A percentile compares a stretch with the other conserved stretches of the same genome.
These are phyloP conservation scores for Malurus leucopterus DNA, from an alignment of 2,797 vertebrate species.

Conservation along the genomic window DNA sequence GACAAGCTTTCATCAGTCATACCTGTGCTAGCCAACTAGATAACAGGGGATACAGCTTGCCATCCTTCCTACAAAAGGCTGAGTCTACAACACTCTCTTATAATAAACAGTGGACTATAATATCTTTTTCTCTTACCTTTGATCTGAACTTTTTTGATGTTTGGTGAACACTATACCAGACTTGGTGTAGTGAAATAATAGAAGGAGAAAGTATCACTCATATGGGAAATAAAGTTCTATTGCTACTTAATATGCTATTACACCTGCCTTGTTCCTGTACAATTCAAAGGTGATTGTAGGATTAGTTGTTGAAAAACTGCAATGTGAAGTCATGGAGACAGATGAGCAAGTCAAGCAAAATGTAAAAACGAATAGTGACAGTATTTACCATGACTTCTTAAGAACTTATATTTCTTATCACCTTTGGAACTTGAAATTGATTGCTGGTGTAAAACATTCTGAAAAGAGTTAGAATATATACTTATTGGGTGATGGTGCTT, in stretches of 20 bases:
- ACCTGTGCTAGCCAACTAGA: background rate
- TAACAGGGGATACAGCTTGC: background rate
- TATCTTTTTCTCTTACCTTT: background rate
- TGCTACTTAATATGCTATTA: background rate
- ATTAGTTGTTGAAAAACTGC: background rate
- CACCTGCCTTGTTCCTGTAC: background rate
- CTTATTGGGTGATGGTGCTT: background rate
- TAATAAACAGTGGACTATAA: background rate
- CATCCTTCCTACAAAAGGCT: background rate
- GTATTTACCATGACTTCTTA: background rate
- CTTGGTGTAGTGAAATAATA: background rate
- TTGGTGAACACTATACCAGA: background rate
- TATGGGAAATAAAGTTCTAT: rapidly evolving
- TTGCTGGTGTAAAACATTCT: background rate
- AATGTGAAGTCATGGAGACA: background rate
- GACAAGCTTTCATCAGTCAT: background rate
- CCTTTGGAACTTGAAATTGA: background rate
- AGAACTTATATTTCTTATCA: background rate
- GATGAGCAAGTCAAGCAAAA: background rate
- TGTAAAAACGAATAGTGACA: background rate
- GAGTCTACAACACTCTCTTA: background rate
- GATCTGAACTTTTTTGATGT: background rate
- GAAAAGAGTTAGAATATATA: background rate
- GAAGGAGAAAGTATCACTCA: background rate
- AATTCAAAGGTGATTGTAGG: background rate